Percentiles rank a stretch among this genome's conserved stretches.
phyloP scores from a whole-genome alignment of 2,113 vertebrate genomes.

The Telmatochromis sp. region DNA sequence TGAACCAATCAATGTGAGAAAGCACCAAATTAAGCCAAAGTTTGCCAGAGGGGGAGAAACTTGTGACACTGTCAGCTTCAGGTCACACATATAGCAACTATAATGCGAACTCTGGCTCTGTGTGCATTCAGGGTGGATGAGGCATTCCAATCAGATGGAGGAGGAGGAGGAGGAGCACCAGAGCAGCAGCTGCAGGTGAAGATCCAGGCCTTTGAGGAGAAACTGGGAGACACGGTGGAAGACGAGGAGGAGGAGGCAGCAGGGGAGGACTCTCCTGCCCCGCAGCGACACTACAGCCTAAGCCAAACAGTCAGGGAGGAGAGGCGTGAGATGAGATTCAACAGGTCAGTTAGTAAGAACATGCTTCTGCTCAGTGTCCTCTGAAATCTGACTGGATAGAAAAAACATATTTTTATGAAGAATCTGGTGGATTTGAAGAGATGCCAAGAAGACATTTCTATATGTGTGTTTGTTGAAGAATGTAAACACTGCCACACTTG shows the following conservation, averaged over 20 bases:
- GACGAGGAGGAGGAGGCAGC: constrained; percentile 59
- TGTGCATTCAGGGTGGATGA: constrained; percentile 24
- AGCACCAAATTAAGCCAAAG: not conserved
- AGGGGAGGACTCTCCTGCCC: constrained; percentile 61
- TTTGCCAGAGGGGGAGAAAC: not conserved
- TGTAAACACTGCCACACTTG: not conserved
- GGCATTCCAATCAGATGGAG: constrained; percentile 4
- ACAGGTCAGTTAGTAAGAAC: constrained; percentile 68
- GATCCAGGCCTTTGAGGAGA: constrained; percentile 79
- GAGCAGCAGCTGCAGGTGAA: constrained; percentile 78
- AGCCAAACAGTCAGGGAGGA: constrained; percentile 78
- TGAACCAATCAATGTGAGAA: not conserved
- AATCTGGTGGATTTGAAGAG: not conserved
- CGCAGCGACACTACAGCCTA: constrained; percentile 76
- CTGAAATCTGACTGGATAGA: not conserved
- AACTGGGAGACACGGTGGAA: constrained; percentile 63
- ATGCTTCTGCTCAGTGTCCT: not conserved
- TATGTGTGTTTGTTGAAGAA: not conserved
- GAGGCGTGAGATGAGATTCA: constrained; percentile 80
- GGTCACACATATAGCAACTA: not conserved
- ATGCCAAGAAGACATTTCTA: not conserved
- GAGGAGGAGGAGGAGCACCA: constrained; percentile 32
- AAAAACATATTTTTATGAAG: not conserved
- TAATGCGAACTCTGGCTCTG: not conserved
- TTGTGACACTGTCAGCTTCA: not conserved